Percentiles rank a stretch among this genome's conserved stretches.
phyloP scores from a whole-genome alignment of 2,888 invertebrate genomes.

The Cephus nigrinus region DNA sequence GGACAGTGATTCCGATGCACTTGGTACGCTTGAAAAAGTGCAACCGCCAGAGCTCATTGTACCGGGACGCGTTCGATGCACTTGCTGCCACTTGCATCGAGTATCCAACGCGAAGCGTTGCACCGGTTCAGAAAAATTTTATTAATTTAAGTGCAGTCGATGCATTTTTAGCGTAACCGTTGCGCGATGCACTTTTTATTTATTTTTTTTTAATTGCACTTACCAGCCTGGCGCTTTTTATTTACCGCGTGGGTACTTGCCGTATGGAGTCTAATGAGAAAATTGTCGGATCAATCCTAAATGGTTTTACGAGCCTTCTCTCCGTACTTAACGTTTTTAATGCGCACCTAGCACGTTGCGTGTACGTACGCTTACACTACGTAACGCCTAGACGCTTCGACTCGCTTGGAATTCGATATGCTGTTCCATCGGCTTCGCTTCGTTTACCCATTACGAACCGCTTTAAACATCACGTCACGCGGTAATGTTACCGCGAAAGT shows the following conservation, averaged over 20 bases:
- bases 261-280: neutral
- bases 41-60: neutral
- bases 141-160: neutral
- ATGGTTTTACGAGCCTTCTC: neutral
- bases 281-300: neutral
- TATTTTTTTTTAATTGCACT: neutral
- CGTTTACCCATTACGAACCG: conserved; percentile 34
- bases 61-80: neutral
- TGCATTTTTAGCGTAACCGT: neutral
- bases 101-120: neutral
- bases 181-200: neutral
- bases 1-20: neutral
- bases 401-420: conserved; percentile 14
- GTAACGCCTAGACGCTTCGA: neutral
- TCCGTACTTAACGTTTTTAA: neutral
- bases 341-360: neutral
- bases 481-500: conserved; percentile 7
- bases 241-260: neutral
- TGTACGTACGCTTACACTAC: neutral
- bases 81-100: neutral
- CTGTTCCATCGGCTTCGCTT: conserved; percentile 30
- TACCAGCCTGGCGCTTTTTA: neutral
- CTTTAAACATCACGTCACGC: conserved; percentile 31
- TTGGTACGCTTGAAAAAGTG: neutral
- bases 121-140: neutral